Base-by-base conservation (phyloP, 2,888 invertebrate genomes). In the Coelinius sp. region DNA sequence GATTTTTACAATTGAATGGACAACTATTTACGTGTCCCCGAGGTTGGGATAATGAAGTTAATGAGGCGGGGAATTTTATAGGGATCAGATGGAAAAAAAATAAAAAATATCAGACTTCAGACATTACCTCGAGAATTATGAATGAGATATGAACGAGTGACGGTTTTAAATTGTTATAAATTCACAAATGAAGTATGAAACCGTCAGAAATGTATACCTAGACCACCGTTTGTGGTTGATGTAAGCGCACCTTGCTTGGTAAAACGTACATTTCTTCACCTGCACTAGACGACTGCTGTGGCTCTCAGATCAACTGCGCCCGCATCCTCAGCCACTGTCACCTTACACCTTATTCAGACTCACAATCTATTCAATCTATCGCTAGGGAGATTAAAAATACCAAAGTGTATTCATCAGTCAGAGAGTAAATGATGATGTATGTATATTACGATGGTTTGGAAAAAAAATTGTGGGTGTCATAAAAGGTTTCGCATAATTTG, bases 241-340 rank as follows among this genome's bases (percentile, higher is more conserved):
- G 59, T 41, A 41, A 24, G 24, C 24, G 24, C 63, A 63, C 63
- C 63, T 63, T 63, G 63, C 63, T 56, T 20, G 22, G n/a, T 5
- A 17, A 63, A 63, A 63, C 38, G 41, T 38, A 41, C 38, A 63
- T 63, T 38, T 63, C 41, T 63, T 20, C 63, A 63, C 63, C 63
- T 63, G 63, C 63, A 63, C 24, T 63, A 63, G 24, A 8, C 24
- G 63, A 63, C 63, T 41, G 41, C 25, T 38, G n/a, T n/a, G 41
- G 38, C 41, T 41, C 63, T 63, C 24, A 63, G 63, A 63, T 63
- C 63, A 63, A 63, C 63, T 63, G 63, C 41, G 25, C 63, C 63
- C 63, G 63, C 63, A 63, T 63, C 63, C 38, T 59, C 59, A 59
- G 59, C 17, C 31, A 35, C 59, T 59, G 59, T 59, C 59, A 59